Base-by-base conservation (phyloP, 2,797 vertebrate species). In the Xiphophorus birchmanni region DNA sequence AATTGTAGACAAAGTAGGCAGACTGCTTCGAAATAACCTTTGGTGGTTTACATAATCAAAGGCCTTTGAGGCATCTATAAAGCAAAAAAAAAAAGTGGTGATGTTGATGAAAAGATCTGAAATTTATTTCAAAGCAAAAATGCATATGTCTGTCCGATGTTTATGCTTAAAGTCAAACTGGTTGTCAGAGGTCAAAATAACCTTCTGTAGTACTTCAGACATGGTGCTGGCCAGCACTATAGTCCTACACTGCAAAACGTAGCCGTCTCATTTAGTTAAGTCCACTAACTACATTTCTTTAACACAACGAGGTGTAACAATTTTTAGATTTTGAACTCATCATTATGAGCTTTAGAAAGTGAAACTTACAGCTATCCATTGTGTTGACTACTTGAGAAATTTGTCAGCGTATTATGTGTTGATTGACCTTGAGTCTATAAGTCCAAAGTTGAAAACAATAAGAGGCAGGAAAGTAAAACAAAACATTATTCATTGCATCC, bases 241-340 rank as follows among this genome's bases (percentile, higher is more conserved):
- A 45, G 44, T 44, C 9, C 2, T 50, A 18, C 32, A 67, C 63
- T 65, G 63, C 35, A 17, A 35, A 65, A 65, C 7, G 21, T 23
- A 18, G 17, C 37, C 12, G 35, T 40, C 7, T 69, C 65, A 5
- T 69, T 18, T 69, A 69, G 23, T 69, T 69, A 69, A 11, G 23
- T 26, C 18, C 37, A 69, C 37, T 44, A n/a, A 45, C 42, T 45
- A 29, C 2, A n/a, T 45, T 44, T 45, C 23, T 72, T 72, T 29
- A 72, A 45, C 69, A 4, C 69, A 72, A 72, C 45, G 44, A 48
- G 44, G 44, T 73, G 44, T 32, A n/a, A 73, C 71, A 32, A 73
- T n/a, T 32, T 73, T 73, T 73, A 18, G 45, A 73, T 48, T 73
- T 48, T 73, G 15, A 73, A 48, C 42, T 45, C 4, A 0, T 44